These are phyloP conservation scores for Taurulus bubalis DNA, from an alignment of 2,113 vertebrate genomes.

Conservation along the genomic window DNA sequence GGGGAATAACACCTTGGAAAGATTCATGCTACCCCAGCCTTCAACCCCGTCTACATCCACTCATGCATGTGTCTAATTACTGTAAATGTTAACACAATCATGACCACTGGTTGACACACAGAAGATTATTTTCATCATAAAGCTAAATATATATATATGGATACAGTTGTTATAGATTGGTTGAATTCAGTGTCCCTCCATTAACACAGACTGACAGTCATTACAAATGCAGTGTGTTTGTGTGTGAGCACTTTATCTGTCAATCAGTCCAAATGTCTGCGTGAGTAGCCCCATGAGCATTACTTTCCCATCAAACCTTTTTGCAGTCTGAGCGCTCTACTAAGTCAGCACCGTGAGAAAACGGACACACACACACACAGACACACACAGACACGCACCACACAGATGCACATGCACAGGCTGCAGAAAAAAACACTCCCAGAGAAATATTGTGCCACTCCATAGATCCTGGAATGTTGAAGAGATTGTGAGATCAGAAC, in stretches of 20 bases:
- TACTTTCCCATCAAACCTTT: constrained; percentile 68
- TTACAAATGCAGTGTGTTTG: neutral
- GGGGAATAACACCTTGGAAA: neutral
- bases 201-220: neutral
- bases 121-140: neutral
- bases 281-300: constrained; percentile 62
- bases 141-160: too few species aligned
- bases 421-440: constrained; percentile 45
- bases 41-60: neutral
- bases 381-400: too few species aligned
- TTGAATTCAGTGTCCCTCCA: neutral
- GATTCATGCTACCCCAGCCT: neutral
- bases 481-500: constrained; percentile 56
- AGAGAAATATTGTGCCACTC: constrained; percentile 53
- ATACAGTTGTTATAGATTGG: neutral
- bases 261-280: constrained; percentile 51
- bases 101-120: too few species aligned
- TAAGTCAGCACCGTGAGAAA: constrained; percentile 69
- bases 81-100: neutral
- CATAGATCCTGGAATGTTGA: constrained; percentile 67
- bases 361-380: constrained; percentile 42
- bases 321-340: constrained; percentile 25
- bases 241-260: constrained; percentile 38
- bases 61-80: neutral
- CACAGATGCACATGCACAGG: neutral